Percentiles rank a stretch among this genome's conserved stretches.
phyloP scores from a whole-genome alignment of 2,113 vertebrate genomes.

The Puffinus mauretanicus region DNA sequence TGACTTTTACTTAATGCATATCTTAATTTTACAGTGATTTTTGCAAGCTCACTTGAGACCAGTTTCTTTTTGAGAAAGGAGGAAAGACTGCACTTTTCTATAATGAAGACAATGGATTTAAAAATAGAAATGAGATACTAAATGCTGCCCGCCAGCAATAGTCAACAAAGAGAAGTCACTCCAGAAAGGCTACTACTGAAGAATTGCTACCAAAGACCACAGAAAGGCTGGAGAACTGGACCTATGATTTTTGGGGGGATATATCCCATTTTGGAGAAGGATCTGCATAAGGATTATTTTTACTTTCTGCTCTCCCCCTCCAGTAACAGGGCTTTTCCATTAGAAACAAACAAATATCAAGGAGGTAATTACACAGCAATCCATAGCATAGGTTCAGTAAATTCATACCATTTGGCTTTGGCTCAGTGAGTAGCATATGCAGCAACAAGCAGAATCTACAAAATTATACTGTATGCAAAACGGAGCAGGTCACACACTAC shows the following conservation, averaged over 20 bases:
- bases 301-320: neutral
- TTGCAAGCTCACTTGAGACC: conserved; percentile 27
- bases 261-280: neutral
- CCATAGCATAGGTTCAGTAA: neutral
- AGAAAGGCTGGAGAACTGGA: neutral
- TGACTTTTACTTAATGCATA: conserved; percentile 44
- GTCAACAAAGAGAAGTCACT: neutral
- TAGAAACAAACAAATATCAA: neutral
- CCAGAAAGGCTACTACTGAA: neutral
- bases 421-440: neutral
- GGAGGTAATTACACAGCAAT: neutral
- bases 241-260: neutral
- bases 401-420: neutral
- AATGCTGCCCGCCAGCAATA: neutral
- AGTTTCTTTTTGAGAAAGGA: neutral
- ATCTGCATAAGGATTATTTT: neutral
- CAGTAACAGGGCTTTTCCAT: neutral
- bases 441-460: neutral
- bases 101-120: neutral
- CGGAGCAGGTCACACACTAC: neutral
- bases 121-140: neutral
- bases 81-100: neutral
- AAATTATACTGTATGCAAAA: neutral
- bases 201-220: neutral
- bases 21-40: conserved; percentile 35